A percentile compares a stretch with the other conserved stretches of the same genome.
These are phyloP conservation scores for Aplodontia rufa DNA, from an alignment of 2,113 vertebrate species.

Conservation along the genomic window DNA sequence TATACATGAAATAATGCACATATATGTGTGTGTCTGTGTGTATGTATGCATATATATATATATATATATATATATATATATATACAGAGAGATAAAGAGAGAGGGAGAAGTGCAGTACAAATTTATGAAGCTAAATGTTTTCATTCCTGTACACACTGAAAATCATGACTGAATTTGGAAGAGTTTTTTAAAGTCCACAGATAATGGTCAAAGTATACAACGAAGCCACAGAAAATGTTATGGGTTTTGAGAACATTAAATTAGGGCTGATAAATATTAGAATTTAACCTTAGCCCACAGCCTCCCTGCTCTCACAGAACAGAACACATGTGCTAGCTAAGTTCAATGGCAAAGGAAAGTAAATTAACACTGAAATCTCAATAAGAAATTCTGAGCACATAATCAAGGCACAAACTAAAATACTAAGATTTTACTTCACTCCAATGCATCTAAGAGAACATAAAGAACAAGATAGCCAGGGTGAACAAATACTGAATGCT, in stretches of 20 bases:
- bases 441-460: neutral
- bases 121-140: neutral
- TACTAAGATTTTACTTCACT: neutral
- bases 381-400: neutral
- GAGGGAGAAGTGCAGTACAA: no score
- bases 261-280: neutral
- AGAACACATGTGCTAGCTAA: neutral
- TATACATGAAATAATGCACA: no score
- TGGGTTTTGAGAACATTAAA: neutral
- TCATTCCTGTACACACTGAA: neutral
- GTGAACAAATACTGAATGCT: neutral
- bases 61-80: no score
- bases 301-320: neutral
- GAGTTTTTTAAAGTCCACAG: neutral
- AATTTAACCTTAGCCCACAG: neutral
- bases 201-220: neutral
- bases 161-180: slow-evolving; percentile 3
- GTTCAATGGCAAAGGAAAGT: neutral
- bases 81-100: no score
- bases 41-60: neutral
- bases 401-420: neutral
- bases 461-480: neutral
- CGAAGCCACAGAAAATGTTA: neutral
- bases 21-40: no score
- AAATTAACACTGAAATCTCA: neutral